Evolutionary conservation across 1,140 invertebrate genomes (phyloP), one percentile per base, ranked within the genome.

Genomic region (Musca vetustissima): DNA sequence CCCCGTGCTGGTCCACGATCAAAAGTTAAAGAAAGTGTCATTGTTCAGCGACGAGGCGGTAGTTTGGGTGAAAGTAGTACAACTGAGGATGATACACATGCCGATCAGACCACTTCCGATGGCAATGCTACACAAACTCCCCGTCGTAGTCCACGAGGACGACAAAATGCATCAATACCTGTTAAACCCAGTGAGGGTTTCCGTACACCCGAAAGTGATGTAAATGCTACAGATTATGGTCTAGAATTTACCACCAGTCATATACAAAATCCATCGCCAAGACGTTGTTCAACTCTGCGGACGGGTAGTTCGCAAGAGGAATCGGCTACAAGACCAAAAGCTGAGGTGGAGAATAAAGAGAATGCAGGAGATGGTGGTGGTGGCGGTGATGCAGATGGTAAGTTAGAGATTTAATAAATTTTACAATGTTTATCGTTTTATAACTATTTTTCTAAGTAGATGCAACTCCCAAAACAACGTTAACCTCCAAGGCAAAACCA

Each of bases 181-280:
- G 36, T 43, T 43, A 43, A 43, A 43, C 36, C 36, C 6, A 43
- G 36, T 11, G 36, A 43, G 2, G 64, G 36, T 15, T 67, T 67
- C 47, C 66, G 32, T 36, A 53, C 77, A n/a, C 73, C 71, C 1
- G 66, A 53, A 0, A 13, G 13, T 2, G 57, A 75, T 0, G 28
- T 73, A 3, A 68, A 22, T 14, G 47, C n/a, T 9, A 78, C 76
- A 2, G 76, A 78, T 69, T 79, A 79, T 49, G 77, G 73, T 49
- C 66, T 77, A 15, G 75, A 77, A 2, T 75, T 73, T 59, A 76
- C 72, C 15, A 75, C 70, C 1, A 79, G 71, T 7, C 15, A 61
- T 11, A 61, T 61, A 36, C 28, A 36, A 21, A 17, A 61, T 36
- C n/a, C 28, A 19, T 36, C 28, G 11, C 57, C 57, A 36, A n/a